Evolutionary conservation across 1,140 invertebrate genomes (phyloP).

Genomic region (Dendroctonus ponderosae): DNA sequence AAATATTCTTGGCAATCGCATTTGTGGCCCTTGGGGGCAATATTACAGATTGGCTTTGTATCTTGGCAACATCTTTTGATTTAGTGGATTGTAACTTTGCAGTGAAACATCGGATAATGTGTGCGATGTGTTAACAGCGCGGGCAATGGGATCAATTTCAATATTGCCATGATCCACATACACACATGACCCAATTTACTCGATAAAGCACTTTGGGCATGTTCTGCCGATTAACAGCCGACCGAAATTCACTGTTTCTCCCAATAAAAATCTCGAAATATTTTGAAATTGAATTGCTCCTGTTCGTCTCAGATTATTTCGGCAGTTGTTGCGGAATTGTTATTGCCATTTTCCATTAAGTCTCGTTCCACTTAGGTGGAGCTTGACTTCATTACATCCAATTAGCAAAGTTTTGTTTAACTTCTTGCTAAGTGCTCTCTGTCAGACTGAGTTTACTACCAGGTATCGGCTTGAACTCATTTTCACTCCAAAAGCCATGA

Average conservation of each 20-base stretch:
- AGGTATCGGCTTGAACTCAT: no score
- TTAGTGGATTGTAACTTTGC: no score
- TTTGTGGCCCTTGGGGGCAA: no score
- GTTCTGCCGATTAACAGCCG: not conserved
- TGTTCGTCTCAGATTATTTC: not conserved
- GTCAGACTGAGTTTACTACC: slow-evolving; percentile 16
- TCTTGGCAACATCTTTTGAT: no score
- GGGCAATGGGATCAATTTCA: not conserved
- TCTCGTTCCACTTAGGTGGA: slow-evolving; percentile 1
- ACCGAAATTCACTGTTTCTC: not conserved
- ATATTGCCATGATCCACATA: slow-evolving; percentile 4
- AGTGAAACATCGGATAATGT: no score
- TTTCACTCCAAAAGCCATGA: no score
- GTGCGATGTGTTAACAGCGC: no score
- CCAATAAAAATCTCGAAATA: not conserved
- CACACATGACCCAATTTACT: slow-evolving; percentile 3
- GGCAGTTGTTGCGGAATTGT: not conserved
- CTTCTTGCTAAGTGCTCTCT: slow-evolving; percentile 24
- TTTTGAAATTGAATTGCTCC: no score
- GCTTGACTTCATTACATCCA: slow-evolving; percentile 19
- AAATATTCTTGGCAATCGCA: no score
- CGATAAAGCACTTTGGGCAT: not conserved
- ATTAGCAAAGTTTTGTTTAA: slow-evolving; percentile 25
- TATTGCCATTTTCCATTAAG: slow-evolving; percentile 14
- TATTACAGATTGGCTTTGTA: no score